Evolutionary conservation across 1,140 invertebrate species (phyloP).

Genomic region (Drosophila nikananu): DNA sequence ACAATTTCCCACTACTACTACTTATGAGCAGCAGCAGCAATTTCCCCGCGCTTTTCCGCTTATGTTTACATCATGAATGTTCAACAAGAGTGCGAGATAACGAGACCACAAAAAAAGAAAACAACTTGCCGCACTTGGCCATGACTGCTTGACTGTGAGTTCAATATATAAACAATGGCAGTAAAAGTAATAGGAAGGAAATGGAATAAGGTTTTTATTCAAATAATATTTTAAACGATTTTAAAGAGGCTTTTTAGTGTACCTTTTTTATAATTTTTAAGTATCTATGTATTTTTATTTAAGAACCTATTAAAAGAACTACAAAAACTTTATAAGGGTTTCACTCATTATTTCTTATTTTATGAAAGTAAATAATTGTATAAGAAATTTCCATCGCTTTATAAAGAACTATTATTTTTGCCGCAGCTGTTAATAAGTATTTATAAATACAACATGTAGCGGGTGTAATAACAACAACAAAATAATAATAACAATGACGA

Average conservation of each 20-base stretch:
- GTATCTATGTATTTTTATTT: not conserved
- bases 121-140: conserved; percentile 63
- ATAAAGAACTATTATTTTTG: not conserved
- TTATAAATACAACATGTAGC: conserved; percentile 21
- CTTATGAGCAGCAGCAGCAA: conserved; percentile 6
- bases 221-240: not conserved
- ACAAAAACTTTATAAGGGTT: not conserved
- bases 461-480: conserved; percentile 39
- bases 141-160: conserved; percentile 37
- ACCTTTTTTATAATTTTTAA: not conserved
- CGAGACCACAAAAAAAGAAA: conserved; percentile 34
- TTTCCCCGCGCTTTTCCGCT: conserved; percentile 15
- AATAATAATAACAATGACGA: not conserved
- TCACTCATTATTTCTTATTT: not conserved
- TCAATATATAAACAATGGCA: conserved; percentile 33
- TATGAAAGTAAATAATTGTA: not conserved
- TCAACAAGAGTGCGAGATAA: conserved; percentile 34
- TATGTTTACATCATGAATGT: conserved; percentile 56
- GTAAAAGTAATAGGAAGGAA: not conserved
- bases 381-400: no score
- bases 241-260: not conserved
- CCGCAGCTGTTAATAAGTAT: conserved; percentile 26
- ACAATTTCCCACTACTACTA: conserved; percentile 20
- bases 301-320: not conserved
- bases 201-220: not conserved